These are phyloP conservation scores for Macropis europaea DNA, from an alignment of 2,888 invertebrate species.

Conservation along the genomic window DNA sequence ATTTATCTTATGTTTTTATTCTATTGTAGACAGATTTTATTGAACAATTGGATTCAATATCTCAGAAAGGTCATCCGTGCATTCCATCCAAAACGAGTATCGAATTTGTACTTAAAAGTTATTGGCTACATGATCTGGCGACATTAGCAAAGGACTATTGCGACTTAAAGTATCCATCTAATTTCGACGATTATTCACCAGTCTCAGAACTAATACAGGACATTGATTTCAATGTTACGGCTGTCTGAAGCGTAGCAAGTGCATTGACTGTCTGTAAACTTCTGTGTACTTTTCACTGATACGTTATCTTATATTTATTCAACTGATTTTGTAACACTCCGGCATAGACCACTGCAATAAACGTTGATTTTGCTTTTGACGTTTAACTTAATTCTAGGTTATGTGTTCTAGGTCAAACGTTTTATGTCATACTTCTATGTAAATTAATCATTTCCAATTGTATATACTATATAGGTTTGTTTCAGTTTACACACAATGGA, in stretches of 20 bases:
- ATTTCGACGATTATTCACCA: constrained; percentile 19
- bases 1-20: not conserved
- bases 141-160: constrained; percentile 17
- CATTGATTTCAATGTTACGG: constrained; percentile 8
- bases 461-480: too few species aligned
- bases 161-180: constrained; percentile 10
- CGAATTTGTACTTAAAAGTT: constrained; percentile 21
- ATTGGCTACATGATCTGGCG: constrained; percentile 18
- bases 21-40: not conserved
- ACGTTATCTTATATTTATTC: too few species aligned
- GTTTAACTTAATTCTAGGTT: too few species aligned
- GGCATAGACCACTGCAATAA: not conserved
- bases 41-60: constrained; percentile 14
- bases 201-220: constrained; percentile 19
- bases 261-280: too few species aligned
- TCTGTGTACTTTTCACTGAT: too few species aligned
- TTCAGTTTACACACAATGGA: too few species aligned
- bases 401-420: not conserved
- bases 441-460: too few species aligned
- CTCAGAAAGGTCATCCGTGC: not conserved
- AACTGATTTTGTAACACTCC: too few species aligned
- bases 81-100: constrained; percentile 15
- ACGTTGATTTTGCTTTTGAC: not conserved
- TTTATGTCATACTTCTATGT: too few species aligned
- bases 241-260: too few species aligned